Base-by-base conservation (phyloP, 2,888 invertebrate species). In the Myopa testacea region DNA sequence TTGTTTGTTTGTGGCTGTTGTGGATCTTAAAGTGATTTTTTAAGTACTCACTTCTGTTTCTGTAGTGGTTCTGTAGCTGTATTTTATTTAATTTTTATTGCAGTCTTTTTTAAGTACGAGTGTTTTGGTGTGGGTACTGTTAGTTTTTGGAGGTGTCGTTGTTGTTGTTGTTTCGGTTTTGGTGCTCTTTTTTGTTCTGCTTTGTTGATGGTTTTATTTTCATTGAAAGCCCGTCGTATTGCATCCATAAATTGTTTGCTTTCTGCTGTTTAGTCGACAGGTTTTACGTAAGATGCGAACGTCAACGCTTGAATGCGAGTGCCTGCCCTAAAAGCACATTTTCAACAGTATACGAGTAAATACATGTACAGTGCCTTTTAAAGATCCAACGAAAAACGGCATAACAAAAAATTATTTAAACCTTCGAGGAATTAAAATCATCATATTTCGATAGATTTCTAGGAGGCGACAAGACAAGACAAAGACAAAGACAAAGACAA, bases 131-230 rank as follows among this genome's bases (percentile, higher is more conserved):
- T 65, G 65, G 16, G 65, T 62, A n/a, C 62, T 62, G 26, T 62
- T 60, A 60, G 19, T 55, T 55, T 55, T 50, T 81, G 75, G 78
- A 80, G 38, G 16, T 65, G 4, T 37, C 34, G 10, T 77, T 75
- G 19, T 70, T 74, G 16, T 75, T 76, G 26, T n/a, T n/a, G n/a
- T n/a, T n/a, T n/a, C n/a, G n/a, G n/a, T 58, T 71, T 80, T 75
- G 73, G 52, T 71, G 75, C 80, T 78, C 73, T 76, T 78, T 77
- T 78, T 73, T 71, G 62, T 78, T 71, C 77, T 76, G 38, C 55
- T 58, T 26, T 73, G 14, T 72, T 70, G 40, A 40, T 75, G 65
- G 52, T 69, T 75, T 78, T 62, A 16, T 75, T 81, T 76, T 78
- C 75, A 75, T 73, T 58, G 62, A 16, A 52, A 1, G 62, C 40